phyloP scores from a whole-genome alignment of 2,888 invertebrate species.

The Xylophagus ater region DNA sequence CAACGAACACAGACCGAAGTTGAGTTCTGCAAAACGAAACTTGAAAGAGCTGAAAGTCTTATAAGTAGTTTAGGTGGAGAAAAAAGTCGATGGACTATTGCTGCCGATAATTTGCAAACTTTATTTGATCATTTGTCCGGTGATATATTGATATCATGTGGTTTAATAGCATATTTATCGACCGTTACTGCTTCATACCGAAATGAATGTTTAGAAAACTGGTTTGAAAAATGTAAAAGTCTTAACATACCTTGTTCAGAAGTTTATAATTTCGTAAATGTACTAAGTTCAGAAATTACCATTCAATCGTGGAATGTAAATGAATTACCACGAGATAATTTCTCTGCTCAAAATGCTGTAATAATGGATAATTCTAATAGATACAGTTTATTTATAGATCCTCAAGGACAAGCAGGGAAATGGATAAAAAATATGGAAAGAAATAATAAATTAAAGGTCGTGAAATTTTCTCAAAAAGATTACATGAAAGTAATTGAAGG shows the following conservation, averaged over 20 bases:
- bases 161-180: constrained; percentile 80
- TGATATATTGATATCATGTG: constrained; percentile 79
- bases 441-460: constrained; percentile 31
- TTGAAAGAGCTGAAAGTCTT: constrained; percentile 75
- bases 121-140: constrained; percentile 76
- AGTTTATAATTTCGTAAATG: constrained; percentile 57
- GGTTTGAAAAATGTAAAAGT: constrained; percentile 58
- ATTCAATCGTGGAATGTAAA: constrained; percentile 65
- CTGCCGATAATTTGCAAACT: constrained; percentile 61
- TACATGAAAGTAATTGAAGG: constrained; percentile 48
- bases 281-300: constrained; percentile 74
- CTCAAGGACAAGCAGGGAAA: constrained; percentile 75
- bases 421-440: constrained; percentile 83
- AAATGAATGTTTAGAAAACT: constrained; percentile 49
- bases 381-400: constrained; percentile 87
- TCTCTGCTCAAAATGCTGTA: constrained; percentile 83
- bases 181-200: constrained; percentile 67
- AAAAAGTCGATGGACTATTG: constrained; percentile 70
- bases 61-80: constrained; percentile 83
- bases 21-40: constrained; percentile 71
- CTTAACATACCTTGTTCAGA: constrained; percentile 68
- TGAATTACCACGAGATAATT: constrained; percentile 71
- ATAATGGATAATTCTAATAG: constrained; percentile 70
- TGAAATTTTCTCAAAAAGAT: constrained; percentile 36
- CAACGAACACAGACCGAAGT: constrained; percentile 66